These are phyloP conservation scores for Serilophus lunatus DNA, from an alignment of 2,113 vertebrate species.

Conservation along the genomic window DNA sequence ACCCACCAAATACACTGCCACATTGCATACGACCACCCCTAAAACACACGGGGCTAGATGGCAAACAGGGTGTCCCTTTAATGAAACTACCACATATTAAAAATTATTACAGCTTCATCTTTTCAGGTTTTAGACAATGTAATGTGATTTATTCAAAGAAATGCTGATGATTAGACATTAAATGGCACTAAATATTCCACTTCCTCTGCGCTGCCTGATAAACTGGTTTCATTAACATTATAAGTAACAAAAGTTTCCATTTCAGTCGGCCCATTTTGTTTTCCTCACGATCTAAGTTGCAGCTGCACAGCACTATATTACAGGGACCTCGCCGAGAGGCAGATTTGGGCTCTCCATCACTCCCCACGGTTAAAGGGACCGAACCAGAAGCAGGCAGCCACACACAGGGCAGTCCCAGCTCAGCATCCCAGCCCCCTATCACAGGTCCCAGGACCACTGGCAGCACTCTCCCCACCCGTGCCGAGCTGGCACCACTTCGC, in stretches of 20 bases:
- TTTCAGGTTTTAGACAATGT: constrained; percentile 77
- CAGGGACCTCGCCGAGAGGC: constrained; percentile 26
- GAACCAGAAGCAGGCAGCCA: background rate
- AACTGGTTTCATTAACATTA: constrained; percentile 78
- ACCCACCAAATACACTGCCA: background rate
- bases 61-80: constrained; percentile 68
- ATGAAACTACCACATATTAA: constrained; percentile 69
- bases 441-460: accelerated
- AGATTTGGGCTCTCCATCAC: constrained; percentile 48
- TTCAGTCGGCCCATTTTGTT: constrained; percentile 71
- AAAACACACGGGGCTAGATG: background rate
- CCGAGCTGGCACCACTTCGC: accelerated
- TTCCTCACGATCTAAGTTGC: constrained; percentile 68
- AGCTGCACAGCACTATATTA: constrained; percentile 70
- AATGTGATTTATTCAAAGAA: constrained; percentile 77
- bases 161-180: constrained; percentile 77
- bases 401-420: background rate
- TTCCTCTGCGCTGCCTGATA: constrained; percentile 75
- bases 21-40: background rate
- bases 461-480: background rate
- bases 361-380: constrained; percentile 46
- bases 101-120: constrained; percentile 69
- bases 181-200: constrained; percentile 76
- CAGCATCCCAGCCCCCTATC: accelerated
- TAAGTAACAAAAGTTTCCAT: constrained; percentile 78